Evolutionary conservation across 2,888 invertebrate genomes (phyloP).

Genomic region (Plebejus melissa): DNA sequence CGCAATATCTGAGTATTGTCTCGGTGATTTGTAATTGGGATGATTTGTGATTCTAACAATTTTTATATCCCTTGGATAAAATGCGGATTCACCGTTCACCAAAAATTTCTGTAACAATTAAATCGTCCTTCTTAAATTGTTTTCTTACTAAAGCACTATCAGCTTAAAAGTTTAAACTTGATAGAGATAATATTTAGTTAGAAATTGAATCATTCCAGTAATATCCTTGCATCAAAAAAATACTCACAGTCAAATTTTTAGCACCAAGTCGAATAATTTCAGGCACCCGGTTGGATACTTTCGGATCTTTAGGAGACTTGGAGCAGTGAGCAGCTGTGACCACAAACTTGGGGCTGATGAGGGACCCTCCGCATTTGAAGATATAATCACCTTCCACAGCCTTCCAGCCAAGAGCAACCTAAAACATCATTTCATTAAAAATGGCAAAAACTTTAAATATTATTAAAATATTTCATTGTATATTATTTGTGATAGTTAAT

Average conservation of each 20-base stretch:
- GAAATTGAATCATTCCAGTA: too few relatives aligned
- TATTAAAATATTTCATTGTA: not conserved
- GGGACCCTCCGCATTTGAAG: conserved; percentile 79
- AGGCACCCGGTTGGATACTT: conserved; percentile 39
- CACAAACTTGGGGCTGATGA: conserved; percentile 80
- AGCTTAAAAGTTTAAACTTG: not conserved
- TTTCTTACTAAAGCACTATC: not conserved
- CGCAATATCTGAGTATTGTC: conserved; percentile 43
- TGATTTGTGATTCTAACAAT: conserved; percentile 17
- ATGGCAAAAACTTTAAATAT: not conserved
- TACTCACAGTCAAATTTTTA: conserved; percentile 9
- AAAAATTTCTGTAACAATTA: not conserved
- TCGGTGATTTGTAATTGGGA: conserved; percentile 37
- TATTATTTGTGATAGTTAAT: too few relatives aligned
- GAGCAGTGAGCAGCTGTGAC: conserved; percentile 83
- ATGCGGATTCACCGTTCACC: not conserved
- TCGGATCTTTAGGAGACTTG: conserved; percentile 36
- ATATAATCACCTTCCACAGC: conserved; percentile 42
- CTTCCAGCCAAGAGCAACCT: conserved; percentile 51
- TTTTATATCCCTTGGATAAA: conserved; percentile 8
- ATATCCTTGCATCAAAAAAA: not conserved
- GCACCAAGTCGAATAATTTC: conserved; percentile 45
- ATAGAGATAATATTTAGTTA: too few relatives aligned
- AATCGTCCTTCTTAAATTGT: not conserved
- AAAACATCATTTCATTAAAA: not conserved